Evolutionary conservation across 1,140 invertebrate species (phyloP).

Genomic region (Lerema accius): DNA sequence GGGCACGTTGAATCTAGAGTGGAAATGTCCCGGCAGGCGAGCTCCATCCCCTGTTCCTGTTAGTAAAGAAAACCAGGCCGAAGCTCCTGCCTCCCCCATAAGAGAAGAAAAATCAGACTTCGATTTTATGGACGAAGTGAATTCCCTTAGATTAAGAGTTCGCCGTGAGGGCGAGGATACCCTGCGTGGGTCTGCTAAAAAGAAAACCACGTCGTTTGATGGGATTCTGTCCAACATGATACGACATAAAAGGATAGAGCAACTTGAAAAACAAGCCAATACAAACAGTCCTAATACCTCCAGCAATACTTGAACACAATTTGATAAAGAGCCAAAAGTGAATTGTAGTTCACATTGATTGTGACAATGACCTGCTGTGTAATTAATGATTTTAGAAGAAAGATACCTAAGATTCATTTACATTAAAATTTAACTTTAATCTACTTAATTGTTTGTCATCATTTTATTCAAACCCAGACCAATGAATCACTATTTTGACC

Average conservation of each 20-base stretch:
- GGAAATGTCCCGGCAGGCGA: constrained; percentile 86
- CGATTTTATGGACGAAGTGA: constrained; percentile 90
- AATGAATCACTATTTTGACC: no score
- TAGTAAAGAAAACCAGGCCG: constrained; percentile 71
- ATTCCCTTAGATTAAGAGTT: constrained; percentile 85
- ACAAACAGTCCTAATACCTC: constrained; percentile 41
- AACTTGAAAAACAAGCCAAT: constrained; percentile 79
- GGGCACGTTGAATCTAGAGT: constrained; percentile 83
- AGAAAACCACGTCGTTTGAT: constrained; percentile 89
- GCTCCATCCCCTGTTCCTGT: constrained; percentile 81
- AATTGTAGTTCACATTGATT: no score
- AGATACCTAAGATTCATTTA: no score
- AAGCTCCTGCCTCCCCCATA: constrained; percentile 64
- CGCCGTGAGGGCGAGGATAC: constrained; percentile 85
- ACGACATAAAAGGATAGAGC: constrained; percentile 86
- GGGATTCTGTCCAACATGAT: constrained; percentile 89
- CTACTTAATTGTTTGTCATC: no score
- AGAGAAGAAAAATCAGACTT: constrained; percentile 88
- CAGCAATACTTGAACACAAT: constrained; percentile 41
- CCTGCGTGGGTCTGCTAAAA: constrained; percentile 88
- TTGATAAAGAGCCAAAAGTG: no score
- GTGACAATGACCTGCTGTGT: no score
- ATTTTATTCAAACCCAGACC: no score
- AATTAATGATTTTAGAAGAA: no score
- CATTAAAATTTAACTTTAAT: no score